Base-by-base conservation (phyloP, 2,888 invertebrate species). In the Perizoma affinitatum region DNA sequence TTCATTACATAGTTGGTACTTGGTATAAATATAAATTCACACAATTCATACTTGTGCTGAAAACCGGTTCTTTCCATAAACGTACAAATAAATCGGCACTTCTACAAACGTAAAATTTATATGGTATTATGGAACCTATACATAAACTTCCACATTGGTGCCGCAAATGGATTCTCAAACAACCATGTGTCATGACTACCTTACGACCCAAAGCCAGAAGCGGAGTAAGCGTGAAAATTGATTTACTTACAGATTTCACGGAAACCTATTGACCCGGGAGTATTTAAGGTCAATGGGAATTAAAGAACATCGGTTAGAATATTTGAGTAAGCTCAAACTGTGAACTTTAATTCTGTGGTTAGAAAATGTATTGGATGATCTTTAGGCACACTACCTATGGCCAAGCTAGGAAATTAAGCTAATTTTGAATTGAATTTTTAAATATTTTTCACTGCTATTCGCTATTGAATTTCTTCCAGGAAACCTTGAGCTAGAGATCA, bases 121-220 rank as follows among this genome's bases (percentile, higher is more conserved):
- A 38, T 4, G 22, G 3, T 38, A 38, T 1, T 38, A 38, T 38
- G 4, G 7, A 38, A 33, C 22, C 33, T 46, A 34, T 33, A 8
- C 9, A 34, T 9, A 46, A 22, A 49, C 36, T 44, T 42, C 40
- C 70, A 66, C 69, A 64, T 47, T 36, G 51, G 43, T 57, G 59
- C 83, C 80, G 52, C 79, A 79, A 73, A 80, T 73, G 84, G 80
- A 52, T 69, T 73, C 75, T 71, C 72, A 75, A 74, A 81, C 75
- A 71, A 73, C 74, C 76, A 72, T 75, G 70, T 69, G 73, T 59
- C 63, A 72, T 75, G 74, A 80, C 76, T 55, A 62, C 43, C 49
- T 75, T 71, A 74, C 69, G 62, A 69, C 66, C 70, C 22, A 22
- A 1, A 22, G 22, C 22, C 22, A 22, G 22, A 1, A 22, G 63